These are phyloP conservation scores for Seira musarum DNA, from an alignment of 2,888 invertebrate species.

Conservation along the genomic window DNA sequence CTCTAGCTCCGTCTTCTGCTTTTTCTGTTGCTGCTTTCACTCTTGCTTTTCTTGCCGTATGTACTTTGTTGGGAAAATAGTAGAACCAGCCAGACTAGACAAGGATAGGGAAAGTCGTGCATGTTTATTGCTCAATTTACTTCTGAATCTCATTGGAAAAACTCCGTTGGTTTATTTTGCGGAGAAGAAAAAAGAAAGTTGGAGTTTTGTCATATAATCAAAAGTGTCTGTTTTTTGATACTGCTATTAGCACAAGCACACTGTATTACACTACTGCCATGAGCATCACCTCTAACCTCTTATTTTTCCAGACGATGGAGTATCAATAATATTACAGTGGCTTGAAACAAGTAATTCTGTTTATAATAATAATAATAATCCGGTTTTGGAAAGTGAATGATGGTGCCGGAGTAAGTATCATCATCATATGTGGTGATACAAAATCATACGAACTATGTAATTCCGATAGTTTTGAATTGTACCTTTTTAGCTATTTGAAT, in stretches of 20 bases:
- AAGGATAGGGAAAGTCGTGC: not conserved
- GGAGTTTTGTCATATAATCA: not conserved
- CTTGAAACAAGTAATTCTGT: not conserved
- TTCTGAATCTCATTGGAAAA: constrained; percentile 6
- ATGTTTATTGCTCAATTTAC: constrained; percentile 15
- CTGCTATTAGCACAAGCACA: not conserved
- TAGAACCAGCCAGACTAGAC: not conserved
- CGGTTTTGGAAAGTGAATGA: not conserved
- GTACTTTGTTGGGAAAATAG: too few species aligned
- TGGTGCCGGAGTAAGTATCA: not conserved
- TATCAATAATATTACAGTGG: not conserved
- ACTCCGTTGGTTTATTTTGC: too few species aligned
- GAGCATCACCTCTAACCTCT: not conserved
- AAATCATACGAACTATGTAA: not conserved
- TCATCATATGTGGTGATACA: not conserved
- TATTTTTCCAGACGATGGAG: not conserved
- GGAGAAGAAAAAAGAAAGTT: not conserved
- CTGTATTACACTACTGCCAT: not conserved
- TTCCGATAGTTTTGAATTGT: not conserved
- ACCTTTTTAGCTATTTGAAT: not conserved
- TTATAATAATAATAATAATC: too few species aligned
- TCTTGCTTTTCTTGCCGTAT: too few species aligned
- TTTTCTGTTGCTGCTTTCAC: too few species aligned
- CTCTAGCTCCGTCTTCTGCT: not conserved
- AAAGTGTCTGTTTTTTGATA: not conserved